These are phyloP conservation scores for Drosophila baimaii DNA, from an alignment of 1,140 invertebrate species.

Conservation along the genomic window DNA sequence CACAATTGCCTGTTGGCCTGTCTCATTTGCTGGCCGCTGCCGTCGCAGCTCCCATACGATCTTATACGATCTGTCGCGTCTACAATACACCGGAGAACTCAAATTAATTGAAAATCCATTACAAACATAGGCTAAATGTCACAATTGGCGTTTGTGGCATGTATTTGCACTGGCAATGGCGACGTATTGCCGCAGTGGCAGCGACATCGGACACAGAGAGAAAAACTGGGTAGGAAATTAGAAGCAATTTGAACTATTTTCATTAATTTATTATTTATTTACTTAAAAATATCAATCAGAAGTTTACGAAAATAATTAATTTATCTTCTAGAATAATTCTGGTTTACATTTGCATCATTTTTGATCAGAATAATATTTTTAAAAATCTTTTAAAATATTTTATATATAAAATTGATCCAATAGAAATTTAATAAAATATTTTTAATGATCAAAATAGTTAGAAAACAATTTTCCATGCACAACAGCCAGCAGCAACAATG, in stretches of 20 bases:
- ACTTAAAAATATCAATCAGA: neutral
- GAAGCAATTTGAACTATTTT: too few species aligned
- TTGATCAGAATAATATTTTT: neutral
- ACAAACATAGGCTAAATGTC: constrained; percentile 83
- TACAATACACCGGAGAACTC: constrained; percentile 83
- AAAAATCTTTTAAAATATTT: neutral
- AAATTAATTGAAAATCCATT: constrained; percentile 84
- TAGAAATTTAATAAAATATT: too few species aligned
- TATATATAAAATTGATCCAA: too few species aligned
- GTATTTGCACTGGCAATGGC: constrained; percentile 74
- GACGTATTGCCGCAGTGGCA: constrained; percentile 65
- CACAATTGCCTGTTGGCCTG: constrained; percentile 68
- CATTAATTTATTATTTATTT: too few species aligned
- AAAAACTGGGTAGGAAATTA: neutral
- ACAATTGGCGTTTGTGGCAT: constrained; percentile 83
- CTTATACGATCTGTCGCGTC: too few species aligned
- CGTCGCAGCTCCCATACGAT: constrained; percentile 68
- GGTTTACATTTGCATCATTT: too few species aligned
- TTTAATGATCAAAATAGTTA: neutral
- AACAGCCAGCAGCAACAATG: constrained; percentile 66
- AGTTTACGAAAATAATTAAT: neutral
- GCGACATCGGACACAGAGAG: constrained; percentile 21
- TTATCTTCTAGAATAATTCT: neutral
- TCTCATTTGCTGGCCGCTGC: constrained; percentile 43
- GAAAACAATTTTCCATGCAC: neutral